Conservation (phyloP, 1,140 invertebrate species). For the Drosophila watanabei region DNA sequence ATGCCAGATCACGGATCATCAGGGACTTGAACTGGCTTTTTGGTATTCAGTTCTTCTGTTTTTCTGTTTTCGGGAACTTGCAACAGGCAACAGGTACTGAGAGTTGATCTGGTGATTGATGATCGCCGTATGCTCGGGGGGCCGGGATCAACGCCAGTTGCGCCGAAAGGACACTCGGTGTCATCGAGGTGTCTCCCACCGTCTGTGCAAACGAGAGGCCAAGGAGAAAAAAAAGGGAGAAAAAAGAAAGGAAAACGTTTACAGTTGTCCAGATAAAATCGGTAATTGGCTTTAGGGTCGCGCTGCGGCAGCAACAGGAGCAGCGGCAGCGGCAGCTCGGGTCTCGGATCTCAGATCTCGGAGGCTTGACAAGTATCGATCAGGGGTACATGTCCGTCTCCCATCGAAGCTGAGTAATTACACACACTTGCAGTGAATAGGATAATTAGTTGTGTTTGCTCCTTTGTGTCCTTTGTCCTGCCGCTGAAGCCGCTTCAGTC, state of each 20-base stretch:
- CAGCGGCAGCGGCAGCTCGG: slow-evolving; percentile 21
- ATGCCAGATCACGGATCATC: slow-evolving; percentile 58
- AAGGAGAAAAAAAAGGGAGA: not conserved
- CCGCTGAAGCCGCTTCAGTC: slow-evolving; percentile 6
- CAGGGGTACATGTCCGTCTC: slow-evolving; percentile 18
- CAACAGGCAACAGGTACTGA: slow-evolving; percentile 40
- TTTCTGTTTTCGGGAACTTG: slow-evolving; percentile 14
- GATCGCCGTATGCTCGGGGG: slow-evolving; percentile 55
- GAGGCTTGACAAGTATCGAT: slow-evolving; percentile 62
- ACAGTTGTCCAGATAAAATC: slow-evolving; percentile 73
- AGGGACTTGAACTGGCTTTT: slow-evolving; percentile 8
- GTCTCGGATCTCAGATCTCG: not conserved
- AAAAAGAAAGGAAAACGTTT: slow-evolving; percentile 30
- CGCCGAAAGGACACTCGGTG: slow-evolving; percentile 40
- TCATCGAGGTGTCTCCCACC: slow-evolving; percentile 37
- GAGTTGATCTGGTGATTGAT: slow-evolving; percentile 61
- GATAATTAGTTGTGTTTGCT: slow-evolving; percentile 74
- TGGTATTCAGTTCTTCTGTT: not conserved
- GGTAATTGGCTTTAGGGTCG: slow-evolving; percentile 71
- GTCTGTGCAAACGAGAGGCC: slow-evolving; percentile 16
- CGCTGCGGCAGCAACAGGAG: slow-evolving; percentile 43
- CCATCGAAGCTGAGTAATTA: slow-evolving; percentile 59
- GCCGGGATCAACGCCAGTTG: slow-evolving; percentile 32
- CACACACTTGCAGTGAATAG: slow-evolving; percentile 75
- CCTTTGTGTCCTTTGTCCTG: slow-evolving; percentile 71